Conservation (phyloP, 2,888 invertebrate genomes). For the Hirtodrosophila cameraria region DNA sequence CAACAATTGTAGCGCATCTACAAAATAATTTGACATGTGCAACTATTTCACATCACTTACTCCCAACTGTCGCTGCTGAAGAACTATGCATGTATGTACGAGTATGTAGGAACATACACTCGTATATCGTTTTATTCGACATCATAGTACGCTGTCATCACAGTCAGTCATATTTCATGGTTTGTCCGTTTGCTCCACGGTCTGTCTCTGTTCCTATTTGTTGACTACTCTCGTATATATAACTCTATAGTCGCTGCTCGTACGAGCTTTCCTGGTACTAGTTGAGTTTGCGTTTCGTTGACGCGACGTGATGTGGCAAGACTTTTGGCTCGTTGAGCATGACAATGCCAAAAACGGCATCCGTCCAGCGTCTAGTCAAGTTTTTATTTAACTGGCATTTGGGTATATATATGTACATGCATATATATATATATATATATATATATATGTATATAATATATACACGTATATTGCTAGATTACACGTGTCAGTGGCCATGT, state of each 20-base stretch:
- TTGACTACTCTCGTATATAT: not conserved
- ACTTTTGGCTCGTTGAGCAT: slow-evolving; percentile 63
- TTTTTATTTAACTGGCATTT: slow-evolving; percentile 12
- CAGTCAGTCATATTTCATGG: slow-evolving; percentile 67
- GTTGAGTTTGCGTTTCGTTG: slow-evolving; percentile 65
- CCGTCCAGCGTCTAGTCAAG: slow-evolving; percentile 51
- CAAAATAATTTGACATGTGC: slow-evolving; percentile 28
- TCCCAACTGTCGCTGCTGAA: slow-evolving; percentile 9
- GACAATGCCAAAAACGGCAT: slow-evolving; percentile 51
- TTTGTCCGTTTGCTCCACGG: slow-evolving; percentile 37
- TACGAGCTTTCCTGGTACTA: slow-evolving; percentile 33
- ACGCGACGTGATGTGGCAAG: slow-evolving; percentile 70
- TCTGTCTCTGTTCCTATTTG: slow-evolving; percentile 21
- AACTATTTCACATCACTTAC: slow-evolving; percentile 38
- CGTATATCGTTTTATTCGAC: slow-evolving; percentile 34
- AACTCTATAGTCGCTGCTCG: slow-evolving; percentile 19
- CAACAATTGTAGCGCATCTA: slow-evolving; percentile 10
- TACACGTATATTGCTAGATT: slow-evolving; percentile 43
- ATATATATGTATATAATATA: not conserved
- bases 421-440: not conserved
- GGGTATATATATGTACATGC: too few species aligned
- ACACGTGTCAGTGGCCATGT: slow-evolving; percentile 77
- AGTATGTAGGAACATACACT: slow-evolving; percentile 1
- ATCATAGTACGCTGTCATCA: slow-evolving; percentile 58
- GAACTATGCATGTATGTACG: slow-evolving; percentile 6